Conservation (phyloP, 2,888 invertebrate species). For the Drosophila pseudotakahashii region DNA sequence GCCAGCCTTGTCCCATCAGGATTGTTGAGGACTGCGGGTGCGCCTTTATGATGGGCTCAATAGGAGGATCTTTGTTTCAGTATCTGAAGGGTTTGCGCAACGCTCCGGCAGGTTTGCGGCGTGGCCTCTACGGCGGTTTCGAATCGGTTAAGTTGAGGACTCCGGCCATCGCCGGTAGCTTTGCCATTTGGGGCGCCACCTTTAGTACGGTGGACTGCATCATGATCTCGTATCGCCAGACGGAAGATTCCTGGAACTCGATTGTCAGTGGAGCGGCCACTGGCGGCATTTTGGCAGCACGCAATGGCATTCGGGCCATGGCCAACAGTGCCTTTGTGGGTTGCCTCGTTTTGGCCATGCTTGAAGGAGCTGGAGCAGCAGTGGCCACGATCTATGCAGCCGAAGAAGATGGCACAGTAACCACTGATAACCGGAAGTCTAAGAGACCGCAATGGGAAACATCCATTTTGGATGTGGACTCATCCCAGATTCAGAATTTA, state of each 20-base stretch:
- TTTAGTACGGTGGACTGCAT: constrained; percentile 68
- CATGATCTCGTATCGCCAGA: constrained; percentile 60
- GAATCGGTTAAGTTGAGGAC: constrained; percentile 62
- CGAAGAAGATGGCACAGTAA: constrained; percentile 1
- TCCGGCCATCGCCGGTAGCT: constrained; percentile 64
- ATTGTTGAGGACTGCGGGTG: constrained; percentile 71
- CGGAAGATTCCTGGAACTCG: constrained; percentile 67
- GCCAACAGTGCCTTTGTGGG: constrained; percentile 67
- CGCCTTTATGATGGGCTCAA: constrained; percentile 67
- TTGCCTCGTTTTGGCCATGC: constrained; percentile 63
- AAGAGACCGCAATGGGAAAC: constrained; percentile 58
- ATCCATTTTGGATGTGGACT: background rate
- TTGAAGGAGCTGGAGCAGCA: constrained; percentile 66
- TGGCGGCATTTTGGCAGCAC: constrained; percentile 66
- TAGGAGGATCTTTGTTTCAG: constrained; percentile 66
- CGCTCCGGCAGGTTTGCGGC: constrained; percentile 56
- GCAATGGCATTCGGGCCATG: constrained; percentile 65
- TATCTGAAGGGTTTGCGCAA: constrained; percentile 63
- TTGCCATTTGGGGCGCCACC: constrained; percentile 70
- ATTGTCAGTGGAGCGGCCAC: constrained; percentile 67
- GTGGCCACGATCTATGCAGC: constrained; percentile 68
- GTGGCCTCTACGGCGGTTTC: constrained; percentile 61
- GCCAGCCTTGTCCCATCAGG: constrained; percentile 69
- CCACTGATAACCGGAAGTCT: background rate
- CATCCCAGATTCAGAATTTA: background rate